Base-by-base conservation (phyloP, 2,888 invertebrate genomes). In the Acanthosepion lycidas region DNA sequence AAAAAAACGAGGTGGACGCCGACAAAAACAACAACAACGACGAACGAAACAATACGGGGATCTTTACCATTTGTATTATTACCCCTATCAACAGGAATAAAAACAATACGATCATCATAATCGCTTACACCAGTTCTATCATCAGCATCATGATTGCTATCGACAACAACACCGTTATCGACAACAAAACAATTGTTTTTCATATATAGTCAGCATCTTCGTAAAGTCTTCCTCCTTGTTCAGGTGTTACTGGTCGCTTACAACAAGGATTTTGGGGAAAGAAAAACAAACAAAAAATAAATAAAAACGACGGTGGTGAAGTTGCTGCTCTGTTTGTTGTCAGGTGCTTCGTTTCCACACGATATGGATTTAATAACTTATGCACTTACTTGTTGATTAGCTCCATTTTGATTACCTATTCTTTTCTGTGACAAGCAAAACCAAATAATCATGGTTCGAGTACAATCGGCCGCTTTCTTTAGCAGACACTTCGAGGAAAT, bases 31-130 rank as follows among this genome's bases (percentile, higher is more conserved):
- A 78, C 15, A 78, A 15, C 78, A 78, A 78, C n/a, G n/a, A n/a
- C n/a, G 78, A 78, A n/a, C n/a, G n/a, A 78, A n/a, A 78, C 78
- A 78, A n/a, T 78, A 78, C n/a, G n/a, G 15, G 78, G 78, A 78
- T 78, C 2, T 78, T 78, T 78, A 78, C 78, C 78, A n/a, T 78
- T 18, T 9, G 12, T n/a, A n/a, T n/a, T 78, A 9, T 15, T n/a
- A n/a, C 12, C 23, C 59, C 1, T 6, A 59, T 23, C 59, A 59
- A 23, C 59, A 59, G 59, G 59, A 59, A 59, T 23, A 59, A 59
- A 20, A 59, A 59, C 78, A 78, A n/a, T 20, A 78, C 12, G 12
- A 78, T 78, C 78, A 78, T 78, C 78, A 78, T 78, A 78, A 78
- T 78, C 78, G 78, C n/a, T 78, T 78, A 78, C n/a, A 78, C n/a